A percentile compares a stretch with the other conserved stretches of the same genome.
Evolutionary conservation across 2,113 vertebrate species (phyloP).

Genomic region (Halichoeres trimaculatus): DNA sequence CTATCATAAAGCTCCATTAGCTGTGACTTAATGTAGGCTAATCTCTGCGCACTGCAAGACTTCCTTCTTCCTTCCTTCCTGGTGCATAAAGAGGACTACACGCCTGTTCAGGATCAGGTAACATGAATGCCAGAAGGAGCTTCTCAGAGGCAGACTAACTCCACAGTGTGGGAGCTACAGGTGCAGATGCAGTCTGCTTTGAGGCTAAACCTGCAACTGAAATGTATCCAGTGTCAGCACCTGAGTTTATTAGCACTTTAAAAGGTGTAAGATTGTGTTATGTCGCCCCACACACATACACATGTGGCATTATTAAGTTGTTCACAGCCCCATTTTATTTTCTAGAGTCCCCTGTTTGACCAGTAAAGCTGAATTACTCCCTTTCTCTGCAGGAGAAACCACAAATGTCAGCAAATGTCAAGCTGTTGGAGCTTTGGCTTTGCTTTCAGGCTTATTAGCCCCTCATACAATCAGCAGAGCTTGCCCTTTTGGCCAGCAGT

Average conservation of each 20-base stretch:
- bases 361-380: conserved; percentile 67
- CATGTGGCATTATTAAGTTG: conserved; percentile 73
- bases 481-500: conserved; percentile 66
- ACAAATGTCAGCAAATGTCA: conserved; percentile 82
- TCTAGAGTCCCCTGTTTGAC: conserved; percentile 55
- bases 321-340: conserved; percentile 52
- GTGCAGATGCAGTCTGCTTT: neutral
- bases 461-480: conserved; percentile 34
- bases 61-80: conserved; percentile 35
- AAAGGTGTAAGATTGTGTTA: conserved; percentile 7
- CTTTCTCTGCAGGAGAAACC: conserved; percentile 68
- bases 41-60: conserved; percentile 45
- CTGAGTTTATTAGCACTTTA: conserved; percentile 5
- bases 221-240: conserved; percentile 1
- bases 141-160: neutral
- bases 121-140: conserved; percentile 15
- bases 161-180: conserved; percentile 16
- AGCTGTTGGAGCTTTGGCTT: conserved; percentile 65
- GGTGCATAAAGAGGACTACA: conserved; percentile 27
- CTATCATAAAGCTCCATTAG: conserved; percentile 63
- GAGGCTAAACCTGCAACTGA: neutral
- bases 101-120: conserved; percentile 37
- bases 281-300: conserved; percentile 14
- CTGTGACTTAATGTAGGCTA: conserved; percentile 55
- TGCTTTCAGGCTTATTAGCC: conserved; percentile 68